These are phyloP conservation scores for Phyllotis vaccarum DNA, from an alignment of 2,797 vertebrate species.

Conservation along the genomic window DNA sequence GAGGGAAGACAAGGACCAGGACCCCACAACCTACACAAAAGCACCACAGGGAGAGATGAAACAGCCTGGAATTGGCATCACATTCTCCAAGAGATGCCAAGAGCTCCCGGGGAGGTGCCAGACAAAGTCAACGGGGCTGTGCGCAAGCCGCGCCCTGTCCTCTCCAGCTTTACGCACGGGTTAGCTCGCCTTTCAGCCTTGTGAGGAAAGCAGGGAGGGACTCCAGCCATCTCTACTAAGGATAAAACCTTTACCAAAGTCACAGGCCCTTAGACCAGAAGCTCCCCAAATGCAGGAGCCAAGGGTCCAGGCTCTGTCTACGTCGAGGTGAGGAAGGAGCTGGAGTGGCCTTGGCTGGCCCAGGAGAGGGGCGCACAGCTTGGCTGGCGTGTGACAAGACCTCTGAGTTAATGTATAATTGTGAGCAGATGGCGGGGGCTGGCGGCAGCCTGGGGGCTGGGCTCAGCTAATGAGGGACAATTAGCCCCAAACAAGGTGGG, in stretches of 20 bases:
- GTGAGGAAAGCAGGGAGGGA: not conserved
- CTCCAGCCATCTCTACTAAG: slow-evolving; percentile 35
- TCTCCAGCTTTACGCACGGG: slow-evolving; percentile 80
- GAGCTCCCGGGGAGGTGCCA: fast-evolving
- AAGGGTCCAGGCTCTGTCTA: not conserved
- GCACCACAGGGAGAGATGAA: not conserved
- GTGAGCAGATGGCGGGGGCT: slow-evolving; percentile 96
- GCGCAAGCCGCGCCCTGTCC: slow-evolving; percentile 38
- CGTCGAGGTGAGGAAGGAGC: not conserved
- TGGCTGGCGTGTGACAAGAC: slow-evolving; percentile 85
- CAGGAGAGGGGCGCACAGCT: slow-evolving; percentile 63
- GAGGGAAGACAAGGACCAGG: not conserved
- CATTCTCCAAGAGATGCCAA: not conserved
- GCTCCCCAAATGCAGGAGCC: not conserved
- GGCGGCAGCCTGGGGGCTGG: slow-evolving; percentile 87
- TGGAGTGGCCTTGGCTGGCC: slow-evolving; percentile 28
- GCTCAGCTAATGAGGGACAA: slow-evolving; percentile 95
- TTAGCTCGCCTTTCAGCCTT: not conserved
- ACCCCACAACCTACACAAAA: not conserved
- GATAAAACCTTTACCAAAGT: slow-evolving; percentile 48
- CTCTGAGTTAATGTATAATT: slow-evolving; percentile 98
- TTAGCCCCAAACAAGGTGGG: slow-evolving; percentile 89
- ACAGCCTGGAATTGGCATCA: not conserved
- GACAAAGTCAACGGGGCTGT: not conserved
- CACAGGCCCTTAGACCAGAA: not conserved